These are phyloP conservation scores for Alethe diademata DNA, from an alignment of 2,113 vertebrate species.

Conservation along the genomic window DNA sequence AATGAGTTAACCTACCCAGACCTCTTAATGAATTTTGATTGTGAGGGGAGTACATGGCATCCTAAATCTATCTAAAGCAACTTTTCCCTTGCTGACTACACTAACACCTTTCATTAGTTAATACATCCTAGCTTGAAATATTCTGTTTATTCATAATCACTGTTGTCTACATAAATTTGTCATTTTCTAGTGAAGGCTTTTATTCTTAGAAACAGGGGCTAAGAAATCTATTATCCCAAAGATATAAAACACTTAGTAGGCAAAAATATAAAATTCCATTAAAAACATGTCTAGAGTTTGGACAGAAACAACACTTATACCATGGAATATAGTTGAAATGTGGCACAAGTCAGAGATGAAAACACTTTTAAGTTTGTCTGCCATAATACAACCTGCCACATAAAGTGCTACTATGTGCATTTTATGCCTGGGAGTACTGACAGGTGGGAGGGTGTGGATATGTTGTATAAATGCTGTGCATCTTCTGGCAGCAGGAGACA, in stretches of 20 bases:
- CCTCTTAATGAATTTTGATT: not conserved
- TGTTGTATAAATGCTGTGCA: not conserved
- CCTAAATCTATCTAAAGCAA: not conserved
- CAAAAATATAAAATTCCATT: not conserved
- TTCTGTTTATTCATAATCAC: not conserved
- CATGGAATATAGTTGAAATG: not conserved
- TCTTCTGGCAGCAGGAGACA: not conserved
- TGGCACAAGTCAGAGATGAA: not conserved
- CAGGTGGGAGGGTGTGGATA: accelerated
- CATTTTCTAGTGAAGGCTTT: not conserved
- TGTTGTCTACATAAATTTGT: not conserved
- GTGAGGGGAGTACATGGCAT: not conserved
- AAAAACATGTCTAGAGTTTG: not conserved
- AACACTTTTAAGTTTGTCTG: not conserved
- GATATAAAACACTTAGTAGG: not conserved
- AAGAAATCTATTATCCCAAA: not conserved
- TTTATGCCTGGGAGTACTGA: not conserved
- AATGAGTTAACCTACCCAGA: not conserved
- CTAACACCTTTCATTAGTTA: not conserved
- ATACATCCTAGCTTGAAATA: not conserved
- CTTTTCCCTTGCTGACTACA: not conserved
- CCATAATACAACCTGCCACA: not conserved
- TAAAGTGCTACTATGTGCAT: not conserved
- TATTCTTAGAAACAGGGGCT: not conserved
- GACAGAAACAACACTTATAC: not conserved